Evolutionary conservation across 2,888 invertebrate species (phyloP), one percentile per base, ranked within the genome.

Genomic region (Serripes groenlandicus): DNA sequence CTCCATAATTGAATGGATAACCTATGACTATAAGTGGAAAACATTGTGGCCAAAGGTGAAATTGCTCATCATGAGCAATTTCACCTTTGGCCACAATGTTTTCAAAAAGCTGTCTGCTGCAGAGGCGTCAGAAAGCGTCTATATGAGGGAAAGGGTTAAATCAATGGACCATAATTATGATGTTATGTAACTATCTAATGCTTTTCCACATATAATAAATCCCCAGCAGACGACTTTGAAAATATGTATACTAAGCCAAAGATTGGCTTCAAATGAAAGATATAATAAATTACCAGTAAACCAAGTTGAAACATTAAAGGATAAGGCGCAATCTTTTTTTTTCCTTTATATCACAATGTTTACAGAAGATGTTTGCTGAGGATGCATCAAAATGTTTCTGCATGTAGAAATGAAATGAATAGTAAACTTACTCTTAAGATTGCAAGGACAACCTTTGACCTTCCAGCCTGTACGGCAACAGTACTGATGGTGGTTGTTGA

Each of bases 401-500:
- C n/a, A n/a, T n/a, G n/a, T n/a, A n/a, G n/a, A n/a, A n/a, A n/a
- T n/a, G n/a, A n/a, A n/a, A n/a, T n/a, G n/a, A n/a, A n/a, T n/a
- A n/a, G n/a, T n/a, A 26, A 56, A 94, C 96, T 95, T 96, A 98
- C 98, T 96, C 97, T 97, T 90, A 98, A 96, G 87, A 98, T 96
- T 85, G 98, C 98, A 92, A 98, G 97, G 92, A 98, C 97, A 93
- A 98, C 96, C 94, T 97, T 96, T 64, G 98, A 97, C 91, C 96
- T 96, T 87, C 97, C 98, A 93, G 97, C 97, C 94, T 97, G 97
- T 84, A 98, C 97, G 68, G 98, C 98, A 90, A 98, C 97, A 78
- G 98, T 98, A 95, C 97, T 97, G 92, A 98, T 97, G 90, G 98
- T 98, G 81, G 98, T 98, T 34, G 94, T 93, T 34, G 94, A 92